Evolutionary conservation across 2,888 invertebrate species (phyloP).

Genomic region (Macropis europaea): DNA sequence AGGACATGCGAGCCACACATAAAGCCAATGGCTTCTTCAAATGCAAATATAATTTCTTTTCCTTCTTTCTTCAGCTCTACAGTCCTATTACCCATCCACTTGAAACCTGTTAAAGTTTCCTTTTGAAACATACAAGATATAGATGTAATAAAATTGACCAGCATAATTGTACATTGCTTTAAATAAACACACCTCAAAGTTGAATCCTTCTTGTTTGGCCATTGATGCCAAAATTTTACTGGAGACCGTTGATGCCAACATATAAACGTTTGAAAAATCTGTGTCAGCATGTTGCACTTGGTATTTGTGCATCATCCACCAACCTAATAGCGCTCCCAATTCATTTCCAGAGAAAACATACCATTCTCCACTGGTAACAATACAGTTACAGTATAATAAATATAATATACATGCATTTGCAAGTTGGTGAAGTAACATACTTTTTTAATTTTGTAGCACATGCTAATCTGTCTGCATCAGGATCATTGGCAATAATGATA

Average conservation of each 20-base stretch:
- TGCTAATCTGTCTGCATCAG: slow-evolving; percentile 93
- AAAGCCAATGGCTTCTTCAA: slow-evolving; percentile 99
- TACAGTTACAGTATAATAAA: not conserved
- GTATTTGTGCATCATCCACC: slow-evolving; percentile 91
- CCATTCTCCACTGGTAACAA: slow-evolving; percentile 85
- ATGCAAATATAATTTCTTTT: slow-evolving; percentile 93
- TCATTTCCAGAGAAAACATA: slow-evolving; percentile 97
- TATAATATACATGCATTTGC: not conserved
- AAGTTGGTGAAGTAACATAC: slow-evolving; percentile 77
- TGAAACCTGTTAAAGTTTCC: slow-evolving; percentile 99
- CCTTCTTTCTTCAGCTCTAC: slow-evolving; percentile 86
- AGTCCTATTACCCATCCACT: slow-evolving; percentile 98
- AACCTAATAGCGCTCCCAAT: slow-evolving; percentile 94
- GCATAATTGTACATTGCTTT: not conserved
- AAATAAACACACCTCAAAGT: slow-evolving; percentile 81
- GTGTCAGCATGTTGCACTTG: slow-evolving; percentile 80
- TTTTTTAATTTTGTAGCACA: slow-evolving; percentile 89
- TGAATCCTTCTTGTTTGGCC: slow-evolving; percentile 88
- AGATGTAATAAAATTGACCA: not conserved
- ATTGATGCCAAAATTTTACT: slow-evolving; percentile 95
- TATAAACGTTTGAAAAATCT: slow-evolving; percentile 85
- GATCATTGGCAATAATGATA: slow-evolving; percentile 97
- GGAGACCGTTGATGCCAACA: slow-evolving; percentile 97
- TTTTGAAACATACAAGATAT: slow-evolving; percentile 55
- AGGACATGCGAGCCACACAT: slow-evolving; percentile 95